Conservation (phyloP, 2,113 vertebrate species). For the Gallinago jamesoni region DNA sequence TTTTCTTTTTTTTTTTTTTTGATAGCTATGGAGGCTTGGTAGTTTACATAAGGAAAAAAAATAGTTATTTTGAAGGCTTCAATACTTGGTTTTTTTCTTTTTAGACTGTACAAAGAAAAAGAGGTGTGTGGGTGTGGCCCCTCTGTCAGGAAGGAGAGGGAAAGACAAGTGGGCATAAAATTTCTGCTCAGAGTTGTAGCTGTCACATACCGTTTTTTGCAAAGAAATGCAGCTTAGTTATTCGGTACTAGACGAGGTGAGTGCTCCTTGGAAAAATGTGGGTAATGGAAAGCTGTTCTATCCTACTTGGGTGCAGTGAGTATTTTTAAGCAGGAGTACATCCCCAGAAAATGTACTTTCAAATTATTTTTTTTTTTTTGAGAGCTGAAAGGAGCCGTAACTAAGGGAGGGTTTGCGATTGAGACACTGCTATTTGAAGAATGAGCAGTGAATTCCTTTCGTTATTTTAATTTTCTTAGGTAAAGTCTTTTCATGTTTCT, state of each 20-base stretch:
- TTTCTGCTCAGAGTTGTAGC: not conserved
- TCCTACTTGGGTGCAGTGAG: not conserved
- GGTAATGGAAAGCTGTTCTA: not conserved
- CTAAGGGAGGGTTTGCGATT: not conserved
- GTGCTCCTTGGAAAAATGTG: not conserved
- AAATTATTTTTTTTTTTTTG: not conserved
- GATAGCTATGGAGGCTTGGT: not conserved
- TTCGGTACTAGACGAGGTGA: not conserved
- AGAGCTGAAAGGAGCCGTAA: not conserved
- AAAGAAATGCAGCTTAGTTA: not conserved
- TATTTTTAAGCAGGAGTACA: not conserved
- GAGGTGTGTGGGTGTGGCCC: not conserved
- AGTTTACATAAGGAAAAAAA: not conserved
- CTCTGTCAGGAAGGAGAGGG: not conserved
- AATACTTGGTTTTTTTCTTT: not conserved
- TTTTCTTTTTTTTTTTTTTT: not conserved
- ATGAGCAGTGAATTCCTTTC: not conserved
- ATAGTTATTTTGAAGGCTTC: not conserved
- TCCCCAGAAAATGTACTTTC: not conserved
- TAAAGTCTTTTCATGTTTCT: not conserved
- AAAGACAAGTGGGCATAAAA: not conserved
- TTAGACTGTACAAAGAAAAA: not conserved
- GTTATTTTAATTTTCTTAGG: not conserved
- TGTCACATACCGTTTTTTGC: not conserved
- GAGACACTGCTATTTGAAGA: not conserved